These are phyloP conservation scores for Cyphomyrus discorhynchus DNA, from an alignment of 2,113 vertebrate genomes.

Conservation along the genomic window DNA sequence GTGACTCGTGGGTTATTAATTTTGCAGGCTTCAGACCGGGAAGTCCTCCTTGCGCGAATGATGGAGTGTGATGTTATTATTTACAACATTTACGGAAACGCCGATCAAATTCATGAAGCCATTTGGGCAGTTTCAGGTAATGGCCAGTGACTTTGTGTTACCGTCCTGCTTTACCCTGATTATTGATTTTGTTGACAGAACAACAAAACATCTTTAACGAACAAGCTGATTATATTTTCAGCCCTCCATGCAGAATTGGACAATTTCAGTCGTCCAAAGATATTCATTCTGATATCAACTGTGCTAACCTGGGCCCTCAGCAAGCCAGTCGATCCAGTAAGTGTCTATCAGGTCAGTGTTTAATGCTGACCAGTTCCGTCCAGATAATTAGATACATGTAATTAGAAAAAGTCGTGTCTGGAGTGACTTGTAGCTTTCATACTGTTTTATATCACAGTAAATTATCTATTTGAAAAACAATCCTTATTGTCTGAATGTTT, in stretches of 20 bases:
- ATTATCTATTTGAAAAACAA: neutral
- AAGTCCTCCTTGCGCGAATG: constrained; percentile 64
- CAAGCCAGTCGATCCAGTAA: constrained; percentile 68
- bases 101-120: constrained; percentile 72
- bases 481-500: neutral
- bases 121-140: constrained; percentile 78
- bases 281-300: constrained; percentile 84
- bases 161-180: neutral
- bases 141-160: constrained; percentile 22
- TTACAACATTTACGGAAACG: constrained; percentile 76
- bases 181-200: neutral
- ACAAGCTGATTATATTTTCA: constrained; percentile 35
- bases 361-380: neutral
- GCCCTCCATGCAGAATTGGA: constrained; percentile 63
- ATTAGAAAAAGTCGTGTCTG: neutral
- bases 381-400: neutral
- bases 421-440: neutral
- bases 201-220: neutral
- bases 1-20: neutral
- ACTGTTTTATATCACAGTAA: neutral
- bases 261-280: constrained; percentile 64
- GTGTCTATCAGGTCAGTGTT: constrained; percentile 34
- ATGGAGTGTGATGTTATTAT: constrained; percentile 76
- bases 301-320: constrained; percentile 84
- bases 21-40: constrained; percentile 45